Base-by-base conservation (phyloP, 1,140 invertebrate genomes). In the Dermatophagoides farinae region DNA sequence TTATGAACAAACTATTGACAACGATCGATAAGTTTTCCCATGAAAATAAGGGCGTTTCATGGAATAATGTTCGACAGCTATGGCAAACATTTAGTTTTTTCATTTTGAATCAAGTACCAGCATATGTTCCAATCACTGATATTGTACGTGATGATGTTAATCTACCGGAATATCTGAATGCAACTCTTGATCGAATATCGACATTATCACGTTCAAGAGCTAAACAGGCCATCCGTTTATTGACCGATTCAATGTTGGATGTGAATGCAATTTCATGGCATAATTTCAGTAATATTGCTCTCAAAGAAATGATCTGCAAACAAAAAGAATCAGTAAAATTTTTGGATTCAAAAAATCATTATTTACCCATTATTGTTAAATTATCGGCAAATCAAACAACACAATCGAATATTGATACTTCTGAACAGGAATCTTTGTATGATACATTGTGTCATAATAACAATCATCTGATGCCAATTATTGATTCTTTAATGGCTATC, bases 111-210 rank as follows among this genome's bases (percentile, higher is more conserved):
- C 59, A 60, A 54, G 47, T 60, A 10, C 59, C 59, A 4, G 49
- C 59, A 10, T 60, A 60, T 40, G 59, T 60, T 20, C 59, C 59
- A 1, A 49, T 60, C 16, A 60, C 46, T 25, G 49, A 49, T 25
- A 38, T 60, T 31, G 31, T 60, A 25, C 4, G 47, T 31, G 6
- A 53, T 40, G 46, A 49, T 57, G 59, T 53, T 12, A 38, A 37
- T 41, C 18, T 53, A 4, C n/a, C 59, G 1, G 47, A 49, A 31
- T 49, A n/a, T 23, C n/a, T 60, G 4, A 53, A 52, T 25, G 44
- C 44, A 14, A 57, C 59, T 2, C 20, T 39, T 6, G 23, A 52
- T 18, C 46, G 31, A 1, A 25, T 57, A 8, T 16, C 10, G 4
- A 40, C 59, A 40, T 23, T 60, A 31, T 49, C 59, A 23, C 1